Base-by-base conservation (phyloP, 2,113 vertebrate species). In the Spheniscus mendiculus region DNA sequence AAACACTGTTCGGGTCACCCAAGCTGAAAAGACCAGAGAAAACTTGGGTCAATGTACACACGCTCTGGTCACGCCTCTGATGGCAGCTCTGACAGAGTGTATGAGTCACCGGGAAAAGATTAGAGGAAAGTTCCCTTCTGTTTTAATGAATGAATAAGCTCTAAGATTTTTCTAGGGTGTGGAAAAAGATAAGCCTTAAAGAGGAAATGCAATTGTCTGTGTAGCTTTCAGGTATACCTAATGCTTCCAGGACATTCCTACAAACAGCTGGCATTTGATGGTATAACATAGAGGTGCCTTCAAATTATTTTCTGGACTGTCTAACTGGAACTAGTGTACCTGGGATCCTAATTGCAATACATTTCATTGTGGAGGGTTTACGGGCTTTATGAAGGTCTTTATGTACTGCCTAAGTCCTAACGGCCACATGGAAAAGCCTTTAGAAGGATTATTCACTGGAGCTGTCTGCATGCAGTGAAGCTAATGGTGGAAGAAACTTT, bases 141-240 rank as follows among this genome's bases (percentile, higher is more conserved):
- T 91, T 96, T 91, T 83, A 93, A 97, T 96, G 94, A 97, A 96
- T 95, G 95, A 95, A 93, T 95, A 93, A 91, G 79, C 62, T 55
- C 38, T 63, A 62, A 91, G 82, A 29, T 82, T 95, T 93, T 77
- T 85, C 74, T 73, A 93, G 87, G 96, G 95, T 91, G 94, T 94
- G 94, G 91, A 93, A 67, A 73, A 95, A 91, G 95, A 96, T 97
- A 97, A 90, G 67, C 74, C 59, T 95, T 74, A 85, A 91, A 87
- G 87, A 89, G 89, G 74, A 97, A 97, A 93, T 25, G 27, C 65
- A 53, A 53, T 53, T 77, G 81, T 83, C 89, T 80, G 30, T 52
- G 80, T n/a, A 89, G 91, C 74, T 42, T 82, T 91, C 67, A 81
- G 82, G 82, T 85, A 93, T 91, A 78, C 91, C 42, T 14, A 25